Conservation (phyloP, 1,140 invertebrate genomes). For the Scaptomyza graminum region DNA sequence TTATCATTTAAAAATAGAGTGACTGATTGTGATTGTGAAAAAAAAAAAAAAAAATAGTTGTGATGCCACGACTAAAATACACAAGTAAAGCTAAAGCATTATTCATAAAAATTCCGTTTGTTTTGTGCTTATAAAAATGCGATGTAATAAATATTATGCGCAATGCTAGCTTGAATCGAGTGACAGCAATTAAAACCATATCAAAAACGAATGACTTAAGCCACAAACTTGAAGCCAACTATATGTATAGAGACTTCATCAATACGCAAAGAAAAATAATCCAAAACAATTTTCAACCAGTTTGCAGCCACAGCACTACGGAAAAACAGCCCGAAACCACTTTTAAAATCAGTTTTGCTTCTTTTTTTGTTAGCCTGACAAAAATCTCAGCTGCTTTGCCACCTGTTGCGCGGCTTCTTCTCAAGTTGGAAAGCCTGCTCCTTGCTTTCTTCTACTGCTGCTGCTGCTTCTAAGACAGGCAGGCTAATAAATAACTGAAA, state of each 20-base stretch:
- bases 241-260: background rate
- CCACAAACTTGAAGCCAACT: slow-evolving; percentile 48
- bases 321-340: slow-evolving; percentile 19
- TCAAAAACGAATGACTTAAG: slow-evolving; percentile 63
- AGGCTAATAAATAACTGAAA: slow-evolving; percentile 31
- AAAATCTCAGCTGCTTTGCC: slow-evolving; percentile 35
- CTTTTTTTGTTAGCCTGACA: slow-evolving; percentile 16
- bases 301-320: slow-evolving; percentile 11
- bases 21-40: no score
- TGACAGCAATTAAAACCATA: background rate
- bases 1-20: no score
- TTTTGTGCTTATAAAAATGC: background rate
- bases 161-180: background rate
- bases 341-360: slow-evolving; percentile 22
- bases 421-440: slow-evolving; percentile 26
- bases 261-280: slow-evolving; percentile 9
- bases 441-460: slow-evolving; percentile 26
- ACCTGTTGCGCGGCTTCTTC: slow-evolving; percentile 26
- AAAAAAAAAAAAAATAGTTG: background rate
- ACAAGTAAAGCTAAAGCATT: background rate
- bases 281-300: slow-evolving; percentile 28
- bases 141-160: background rate
- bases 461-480: background rate
- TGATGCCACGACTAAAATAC: no score
- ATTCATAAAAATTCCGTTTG: background rate